Evolutionary conservation across 2,888 invertebrate species (phyloP).

Genomic region (Aricia artaxerxes): DNA sequence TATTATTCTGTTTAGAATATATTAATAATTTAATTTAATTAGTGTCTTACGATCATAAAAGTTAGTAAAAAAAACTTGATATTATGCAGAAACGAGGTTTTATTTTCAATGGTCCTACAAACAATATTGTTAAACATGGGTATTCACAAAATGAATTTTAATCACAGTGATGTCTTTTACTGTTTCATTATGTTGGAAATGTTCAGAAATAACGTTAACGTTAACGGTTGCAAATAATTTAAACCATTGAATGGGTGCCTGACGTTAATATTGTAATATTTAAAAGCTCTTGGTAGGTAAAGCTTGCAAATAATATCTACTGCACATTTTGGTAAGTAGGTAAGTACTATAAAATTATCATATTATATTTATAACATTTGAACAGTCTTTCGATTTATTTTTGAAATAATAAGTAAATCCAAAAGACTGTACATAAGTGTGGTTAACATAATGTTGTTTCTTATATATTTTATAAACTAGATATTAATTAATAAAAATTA

Average conservation of each 20-base stretch:
- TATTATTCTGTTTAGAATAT: background rate
- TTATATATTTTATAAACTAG: background rate
- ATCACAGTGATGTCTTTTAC: background rate
- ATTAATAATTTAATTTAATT: background rate
- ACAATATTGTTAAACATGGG: background rate
- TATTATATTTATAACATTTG: background rate
- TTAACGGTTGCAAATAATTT: too few relatives aligned
- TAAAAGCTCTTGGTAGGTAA: background rate
- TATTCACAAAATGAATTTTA: background rate
- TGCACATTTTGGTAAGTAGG: background rate
- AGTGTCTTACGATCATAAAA: background rate
- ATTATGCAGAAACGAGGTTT: conserved; percentile 12
- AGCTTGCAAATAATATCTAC: background rate
- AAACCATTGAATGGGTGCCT: too few relatives aligned
- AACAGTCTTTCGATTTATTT: background rate
- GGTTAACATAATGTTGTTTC: background rate
- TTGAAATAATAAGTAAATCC: background rate
- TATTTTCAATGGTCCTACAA: background rate
- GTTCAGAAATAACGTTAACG: background rate
- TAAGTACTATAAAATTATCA: background rate
- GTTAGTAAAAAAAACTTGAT: conserved; percentile 2
- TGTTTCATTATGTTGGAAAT: background rate
- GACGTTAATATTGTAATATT: too few relatives aligned
- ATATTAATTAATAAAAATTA: background rate
- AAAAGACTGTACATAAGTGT: background rate